Base-by-base conservation (phyloP, 2,888 invertebrate species). In the Lepidochitona cinerea region DNA sequence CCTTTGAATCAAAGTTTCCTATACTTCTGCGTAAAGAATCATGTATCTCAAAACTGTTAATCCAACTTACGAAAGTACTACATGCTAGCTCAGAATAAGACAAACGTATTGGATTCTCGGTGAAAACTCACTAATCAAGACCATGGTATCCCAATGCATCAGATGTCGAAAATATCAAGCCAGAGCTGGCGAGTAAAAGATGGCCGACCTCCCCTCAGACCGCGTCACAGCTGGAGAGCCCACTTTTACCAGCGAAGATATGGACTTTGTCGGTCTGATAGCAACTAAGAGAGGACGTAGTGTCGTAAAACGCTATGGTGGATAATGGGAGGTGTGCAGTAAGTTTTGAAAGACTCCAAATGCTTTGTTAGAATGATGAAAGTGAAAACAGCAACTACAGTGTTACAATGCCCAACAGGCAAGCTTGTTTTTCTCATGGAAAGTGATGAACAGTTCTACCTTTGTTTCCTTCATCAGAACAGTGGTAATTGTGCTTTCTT, bases 181-280 rank as follows among this genome's bases (percentile, higher is more conserved):
- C 18, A 33, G 9, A n/a, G 32, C 53, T 53, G 4, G 5, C 18
- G 14, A 4, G 5, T 68, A 7, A n/a, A n/a, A n/a, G n/a, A n/a
- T n/a, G n/a, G n/a, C n/a, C n/a, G n/a, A n/a, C n/a, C n/a, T n/a
- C n/a, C n/a, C n/a, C n/a, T n/a, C 70, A 36, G 6, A 33, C 6
- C 5, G 70, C 9, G n/a, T 68, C 7, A 9, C 6, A 23, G 6
- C 32, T 14, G 68, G 41, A 12, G 68, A 68, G 18, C 23, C 68
- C 6, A 37, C 68, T 5, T 68, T 68, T 32, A 68, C 68, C 26
- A 52, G 26, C 37, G 41, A 23, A 5, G 68, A 49, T 14, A 32
- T 68, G 14, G 68, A 68, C 26, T 68, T 14, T 32, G 49, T 52
- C 68, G 41, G 68, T 6, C 41, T 49, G 12, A 53, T 68, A n/a